A percentile compares a stretch with the other conserved stretches of the same genome.
Conservation (phyloP, 92 coral and sea anemone genomes). For the Umimayanthus kanabou region DNA sequence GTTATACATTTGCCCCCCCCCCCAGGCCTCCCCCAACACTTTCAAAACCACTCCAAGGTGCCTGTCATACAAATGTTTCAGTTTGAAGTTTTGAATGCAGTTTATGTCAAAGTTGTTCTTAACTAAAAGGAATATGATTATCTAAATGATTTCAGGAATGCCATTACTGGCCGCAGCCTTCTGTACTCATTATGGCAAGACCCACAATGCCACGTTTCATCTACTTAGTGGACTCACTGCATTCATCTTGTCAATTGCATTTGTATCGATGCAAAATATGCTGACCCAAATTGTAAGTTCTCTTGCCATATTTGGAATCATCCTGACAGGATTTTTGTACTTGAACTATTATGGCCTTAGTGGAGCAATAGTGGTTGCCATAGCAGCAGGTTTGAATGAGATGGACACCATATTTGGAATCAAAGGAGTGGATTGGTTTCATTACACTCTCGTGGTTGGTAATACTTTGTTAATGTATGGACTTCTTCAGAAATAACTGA, state of each 20-base stretch:
- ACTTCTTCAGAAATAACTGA: conserved; percentile 15
- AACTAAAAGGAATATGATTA: neutral
- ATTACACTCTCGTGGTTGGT: conserved; percentile 75
- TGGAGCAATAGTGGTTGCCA: conserved; percentile 75
- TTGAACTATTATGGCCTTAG: conserved; percentile 63
- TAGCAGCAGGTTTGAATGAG: conserved; percentile 69
- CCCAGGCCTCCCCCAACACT: too few relatives aligned
- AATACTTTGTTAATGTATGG: conserved; percentile 70
- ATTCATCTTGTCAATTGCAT: conserved; percentile 55
- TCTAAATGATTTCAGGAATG: conserved; percentile 59
- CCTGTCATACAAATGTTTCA: too few relatives aligned
- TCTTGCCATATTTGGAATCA: conserved; percentile 79
- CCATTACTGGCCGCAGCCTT: conserved; percentile 91
- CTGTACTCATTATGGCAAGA: conserved; percentile 68
- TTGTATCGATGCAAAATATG: conserved; percentile 59
- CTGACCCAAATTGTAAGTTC: conserved; percentile 68
- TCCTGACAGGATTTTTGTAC: conserved; percentile 65
- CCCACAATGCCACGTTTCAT: conserved; percentile 65
- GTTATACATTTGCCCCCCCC: too few relatives aligned
- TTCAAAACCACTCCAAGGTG: too few relatives aligned
- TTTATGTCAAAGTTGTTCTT: too few relatives aligned
- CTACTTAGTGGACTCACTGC: conserved; percentile 75
- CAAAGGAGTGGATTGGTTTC: conserved; percentile 94
- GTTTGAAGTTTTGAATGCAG: too few relatives aligned
- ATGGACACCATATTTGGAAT: conserved; percentile 69